Base-by-base conservation (phyloP, 2,888 invertebrate species). In the Conomelus anceps region DNA sequence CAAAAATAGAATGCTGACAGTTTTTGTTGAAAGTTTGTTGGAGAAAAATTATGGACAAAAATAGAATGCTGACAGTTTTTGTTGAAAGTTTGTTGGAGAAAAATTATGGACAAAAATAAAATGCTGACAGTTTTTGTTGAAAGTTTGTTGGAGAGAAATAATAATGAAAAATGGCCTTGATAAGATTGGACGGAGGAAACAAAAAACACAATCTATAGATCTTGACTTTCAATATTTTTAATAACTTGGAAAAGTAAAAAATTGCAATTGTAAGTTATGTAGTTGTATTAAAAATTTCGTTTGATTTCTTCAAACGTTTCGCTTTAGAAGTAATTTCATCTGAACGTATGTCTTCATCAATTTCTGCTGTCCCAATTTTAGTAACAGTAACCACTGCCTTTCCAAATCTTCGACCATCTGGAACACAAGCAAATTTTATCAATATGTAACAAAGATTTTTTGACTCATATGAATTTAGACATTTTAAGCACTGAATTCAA, bases 381-480 rank as follows among this genome's bases (percentile, higher is more conserved):
- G 13, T 26, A 6, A 86, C 24, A 7, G 29, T 24, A 24, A 86
- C 29, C 1, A 86, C 4, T 3, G 24, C 23, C 17, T 86, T 86
- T 4, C 86, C 86, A 26, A 24, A 86, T n/a, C 24, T 86, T 26
- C 26, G 86, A 86, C 86, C 86, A 86, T 24, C 86, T 86, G 24
- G 22, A 85, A 85, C 6, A 24, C 22, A 86, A 86, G 22, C 22
- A 85, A 85, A 85, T 17, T 85, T 17, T 17, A 85, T 6, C 11
- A 22, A 22, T 23, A 85, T 17, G 22, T 9, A 85, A 17, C n/a
- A n/a, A 85, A 85, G 85, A 17, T 23, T 23, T 7, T 85, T 34
- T 9, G 11, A 34, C 20, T 88, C 7, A 1, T 88, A 41, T 41
- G 22, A 41, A 34, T 34, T 88, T 34, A 24, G 1, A 9, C 13